Base-by-base conservation (phyloP, 2,113 vertebrate species). In the Rhizomys pruinosus region DNA sequence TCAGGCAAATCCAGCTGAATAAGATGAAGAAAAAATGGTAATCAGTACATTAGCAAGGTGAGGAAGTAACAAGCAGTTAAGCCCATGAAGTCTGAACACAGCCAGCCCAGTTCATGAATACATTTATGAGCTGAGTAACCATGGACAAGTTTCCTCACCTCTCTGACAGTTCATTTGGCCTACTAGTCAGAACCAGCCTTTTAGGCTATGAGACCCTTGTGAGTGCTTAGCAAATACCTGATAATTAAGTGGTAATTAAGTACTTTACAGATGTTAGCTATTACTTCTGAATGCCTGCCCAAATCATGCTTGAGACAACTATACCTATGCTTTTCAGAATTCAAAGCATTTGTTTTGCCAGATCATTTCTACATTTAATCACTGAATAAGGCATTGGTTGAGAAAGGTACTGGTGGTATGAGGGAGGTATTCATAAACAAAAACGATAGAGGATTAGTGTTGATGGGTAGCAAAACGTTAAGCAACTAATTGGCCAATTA, bases 321-420 rank as follows among this genome's bases (percentile, higher is more conserved):
- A 37, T 2, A 6, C 20, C 37, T 68, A 12, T 59, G 29, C 16
- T 37, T 76, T 88, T 82, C 64, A 94, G 61, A 66, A 89, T 71
- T 91, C 23, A 82, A 84, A 96, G 92, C 22, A 63, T 85, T 89
- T 89, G 32, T 77, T 42, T 81, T 63, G 37, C 13, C 23, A 74
- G 59, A 64, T 92, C 13, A 85, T 73, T 93, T 90, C 63, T 94
- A 76, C 71, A 57, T 78, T 91, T 93, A 95, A 77, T 89, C 66
- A 74, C 29, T 74, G 59, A 22, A 85, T 29, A 92, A 32, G 77
- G 89, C 47, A 64, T 74, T 84, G 87, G 64, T 32, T 89, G 66
- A 94, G 42, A 86, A 93, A 93, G 52, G 37, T 27, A 44, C 76
- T 87, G 32, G 42, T 91, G n/a, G 47, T 63, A 47, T 39, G 19